A percentile compares a stretch with the other conserved stretches of the same genome.
Conservation (phyloP, 1,140 invertebrate genomes). For the Hypothenemus hampei region DNA sequence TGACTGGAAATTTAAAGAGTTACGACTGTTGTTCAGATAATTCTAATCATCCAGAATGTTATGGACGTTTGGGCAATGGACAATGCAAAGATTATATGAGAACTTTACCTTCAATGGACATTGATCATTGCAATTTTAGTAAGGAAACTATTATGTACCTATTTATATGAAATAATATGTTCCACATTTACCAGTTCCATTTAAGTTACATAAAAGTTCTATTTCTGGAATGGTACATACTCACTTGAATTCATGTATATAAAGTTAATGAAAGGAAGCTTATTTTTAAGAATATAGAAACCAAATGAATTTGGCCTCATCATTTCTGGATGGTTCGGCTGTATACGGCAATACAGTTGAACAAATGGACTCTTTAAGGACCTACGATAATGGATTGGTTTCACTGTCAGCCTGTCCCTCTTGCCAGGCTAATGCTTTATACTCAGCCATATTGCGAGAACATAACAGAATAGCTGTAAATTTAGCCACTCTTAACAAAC, state of each 20-base stretch:
- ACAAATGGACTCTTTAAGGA: constrained; percentile 61
- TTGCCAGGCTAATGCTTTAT: constrained; percentile 50
- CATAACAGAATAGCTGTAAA: constrained; percentile 79
- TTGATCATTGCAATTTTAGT: constrained; percentile 61
- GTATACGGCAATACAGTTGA: constrained; percentile 76
- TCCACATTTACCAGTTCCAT: too few relatives aligned
- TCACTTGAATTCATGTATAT: too few relatives aligned
- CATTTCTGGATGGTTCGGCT: constrained; percentile 80
- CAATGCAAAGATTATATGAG: constrained; percentile 69
- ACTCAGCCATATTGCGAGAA: constrained; percentile 68
- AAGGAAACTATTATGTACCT: constrained; percentile 28
- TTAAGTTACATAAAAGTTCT: too few relatives aligned
- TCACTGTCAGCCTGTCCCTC: constrained; percentile 58
- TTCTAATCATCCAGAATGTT: constrained; percentile 52
- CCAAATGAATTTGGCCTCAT: constrained; percentile 83
- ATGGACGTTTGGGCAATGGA: constrained; percentile 45
- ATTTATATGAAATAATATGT: too few relatives aligned
- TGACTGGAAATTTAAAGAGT: constrained; percentile 53
- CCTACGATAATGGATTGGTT: constrained; percentile 69
- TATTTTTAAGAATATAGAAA: constrained; percentile 70
- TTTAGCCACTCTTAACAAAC: constrained; percentile 67
- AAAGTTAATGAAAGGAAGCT: too few relatives aligned
- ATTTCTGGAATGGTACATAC: too few relatives aligned
- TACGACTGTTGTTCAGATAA: constrained; percentile 39
- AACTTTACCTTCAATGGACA: constrained; percentile 61